Evolutionary conservation across 2,888 invertebrate genomes (phyloP), one percentile per base, ranked within the genome.

Genomic region (Archaeoteleia sp.): DNA sequence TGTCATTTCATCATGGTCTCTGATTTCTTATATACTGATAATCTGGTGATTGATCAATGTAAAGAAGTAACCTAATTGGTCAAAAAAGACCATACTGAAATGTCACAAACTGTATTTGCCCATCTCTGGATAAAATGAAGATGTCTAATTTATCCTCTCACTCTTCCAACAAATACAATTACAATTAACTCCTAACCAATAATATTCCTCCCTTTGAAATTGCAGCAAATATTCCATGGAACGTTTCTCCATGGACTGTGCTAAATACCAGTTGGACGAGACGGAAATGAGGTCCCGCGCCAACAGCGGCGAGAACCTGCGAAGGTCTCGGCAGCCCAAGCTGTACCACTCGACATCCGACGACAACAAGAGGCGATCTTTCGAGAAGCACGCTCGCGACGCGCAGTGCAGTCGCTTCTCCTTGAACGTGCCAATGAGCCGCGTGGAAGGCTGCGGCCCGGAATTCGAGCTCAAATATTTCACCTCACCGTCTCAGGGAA

Each of bases 321-420:
- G 75, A 10, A 78, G 78, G 12, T 76, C 77, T 2, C 74, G 81
- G 10, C 80, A 78, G 20, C 76, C 80, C n/a, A 84, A 81, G 30
- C 78, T 85, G 1, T 78, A 81, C 65, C 83, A 84, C 62, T 84
- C 84, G 5, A 78, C 81, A 35, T 84, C 84, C 3, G 85, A 85
- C 57, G 85, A 84, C 55, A 80, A 82, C 54, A 79, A 81, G 57
- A 70, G 82, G 5, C 71, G 79, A 40, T 85, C 84, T 1, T 83
- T 85, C 62, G 84, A 84, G 51, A 79, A 74, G 49, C 77, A 82
- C 12, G 71, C 71, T 5, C 76, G 76, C 10, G 83, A 84, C 12
- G 74, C 80, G 0, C 80, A 82, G 42, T 76, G 75, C 15, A 77
- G 84, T 34, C 67, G 75, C 43, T 79, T 70, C 25, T 76, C 76